Evolutionary conservation across 2,113 vertebrate genomes (phyloP), one percentile per base, ranked within the genome.

Genomic region (Hystrix cristata): DNA sequence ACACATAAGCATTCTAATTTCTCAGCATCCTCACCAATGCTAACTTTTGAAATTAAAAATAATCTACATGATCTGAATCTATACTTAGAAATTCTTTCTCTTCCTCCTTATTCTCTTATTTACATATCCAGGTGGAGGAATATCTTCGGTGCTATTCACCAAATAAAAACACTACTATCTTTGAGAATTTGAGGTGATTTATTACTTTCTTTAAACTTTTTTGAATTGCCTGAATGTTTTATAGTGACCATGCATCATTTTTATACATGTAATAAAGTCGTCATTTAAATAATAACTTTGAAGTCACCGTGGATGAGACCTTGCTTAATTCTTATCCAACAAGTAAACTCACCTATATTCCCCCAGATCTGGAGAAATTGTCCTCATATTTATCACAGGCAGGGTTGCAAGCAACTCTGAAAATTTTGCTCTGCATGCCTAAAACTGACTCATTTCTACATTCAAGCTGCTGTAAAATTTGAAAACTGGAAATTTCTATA

Each of bases 181-280:
- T 51, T 57, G 31, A 55, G 59, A 34, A 65, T 85, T 60, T 0
- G 0, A 43, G 12, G 15, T 59, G 55, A 94, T 92, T 86, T 51
- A 55, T 65, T 72, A 31, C 38, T 62, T 88, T 85, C 38, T 85
- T 95, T 88, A 81, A 72, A 46, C 62, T 89, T 88, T 18, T 51
- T 23, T n/a, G 59, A 65, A 90, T 67, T 72, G 23, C 38, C 67
- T 74, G 31, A 31, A 51, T 74, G 43, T 80, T 96, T 86, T 90
- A 94, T 38, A 57, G 74, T 31, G 80, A 91, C 14, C 12, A n/a
- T 84, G 51, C 12, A 51, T 95, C 90, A 92, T 38, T 84, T 96
- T 96, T 80, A 94, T 21, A 89, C 53, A 74, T 53, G 15, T 46
- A 86, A 80, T 87, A 62, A 96, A 87, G 43, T 80, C 31, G 13